Evolutionary conservation across 2,888 invertebrate species (phyloP), one percentile per base, ranked within the genome.

Genomic region (Torymus texanus): DNA sequence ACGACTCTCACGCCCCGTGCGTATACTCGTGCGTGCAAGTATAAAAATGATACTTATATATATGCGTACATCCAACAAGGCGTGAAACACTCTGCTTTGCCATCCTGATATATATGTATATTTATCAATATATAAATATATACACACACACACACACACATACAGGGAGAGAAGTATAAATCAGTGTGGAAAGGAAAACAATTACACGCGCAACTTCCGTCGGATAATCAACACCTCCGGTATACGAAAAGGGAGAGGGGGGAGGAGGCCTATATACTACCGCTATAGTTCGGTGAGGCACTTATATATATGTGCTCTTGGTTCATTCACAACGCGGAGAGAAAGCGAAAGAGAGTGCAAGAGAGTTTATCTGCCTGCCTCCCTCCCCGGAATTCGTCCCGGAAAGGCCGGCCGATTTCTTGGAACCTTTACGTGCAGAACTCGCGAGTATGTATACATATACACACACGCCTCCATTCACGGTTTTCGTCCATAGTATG

Each of bases 401-500:
- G 90, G 90, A 90, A 90, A 90, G 89, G 88, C 88, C 88, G 89
- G 87, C 84, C 84, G 87, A 88, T 90, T 90, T 90, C 90, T 90
- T 78, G 88, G 90, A 89, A 90, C 41, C 41, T 41, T 8, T 8
- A 8, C 8, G 41, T 41, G 41, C 41, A 29, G 55, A 55, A 67
- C n/a, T 2, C 18, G 59, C 24, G 67, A 29, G 67, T 67, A 29
- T 29, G 16, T 24, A 55, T 12, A 4, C 2, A 21, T 21, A 55
- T 50, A 16, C 16, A 21, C n/a, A 53, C 56, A 18, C 29, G 61
- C 51, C 21, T 18, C 71, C 71, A 79, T 75, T 79, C 75, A 79
- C 65, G 51, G 59, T 75, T 71, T 18, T 89, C 88, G 88, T 88
- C 88, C 88, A 88, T 87, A 88, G 88, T 89, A 88, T 88, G 88